Evolutionary conservation across 2,113 vertebrate species (phyloP).

Genomic region (Aphyosemion australe): DNA sequence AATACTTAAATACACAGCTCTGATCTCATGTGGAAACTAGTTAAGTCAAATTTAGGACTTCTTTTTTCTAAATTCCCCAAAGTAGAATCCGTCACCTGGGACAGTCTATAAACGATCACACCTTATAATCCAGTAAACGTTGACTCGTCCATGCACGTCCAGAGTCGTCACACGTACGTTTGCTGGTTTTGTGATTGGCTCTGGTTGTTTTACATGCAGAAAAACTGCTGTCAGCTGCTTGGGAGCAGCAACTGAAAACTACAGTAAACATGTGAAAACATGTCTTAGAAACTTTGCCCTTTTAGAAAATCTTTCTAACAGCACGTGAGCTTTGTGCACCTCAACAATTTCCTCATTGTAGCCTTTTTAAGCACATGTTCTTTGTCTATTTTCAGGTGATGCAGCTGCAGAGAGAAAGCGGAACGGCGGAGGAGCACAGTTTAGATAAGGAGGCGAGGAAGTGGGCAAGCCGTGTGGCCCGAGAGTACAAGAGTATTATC

Average conservation of each 20-base stretch:
- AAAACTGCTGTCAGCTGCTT: not conserved
- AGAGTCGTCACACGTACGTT: not conserved
- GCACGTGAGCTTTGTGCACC: not conserved
- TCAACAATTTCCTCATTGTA: not conserved
- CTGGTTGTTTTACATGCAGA: constrained; percentile 3
- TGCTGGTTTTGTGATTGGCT: not conserved
- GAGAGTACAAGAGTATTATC: constrained; percentile 92
- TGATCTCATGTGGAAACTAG: constrained; percentile 46
- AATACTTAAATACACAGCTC: constrained; percentile 28
- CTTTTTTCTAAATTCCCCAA: not conserved
- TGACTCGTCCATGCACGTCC: too few relatives aligned
- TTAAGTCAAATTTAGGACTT: not conserved
- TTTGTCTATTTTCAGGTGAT: constrained; percentile 71
- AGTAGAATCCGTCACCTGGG: not conserved
- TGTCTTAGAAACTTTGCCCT: too few relatives aligned
- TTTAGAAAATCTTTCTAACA: not conserved
- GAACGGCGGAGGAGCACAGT: constrained; percentile 91
- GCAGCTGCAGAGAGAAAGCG: constrained; percentile 88
- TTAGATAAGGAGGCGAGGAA: constrained; percentile 96
- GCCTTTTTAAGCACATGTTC: not conserved
- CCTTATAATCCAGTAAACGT: not conserved
- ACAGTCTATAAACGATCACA: not conserved
- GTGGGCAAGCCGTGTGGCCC: constrained; percentile 92
- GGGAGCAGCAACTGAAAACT: not conserved
- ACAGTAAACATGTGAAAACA: too few relatives aligned